Base-by-base conservation (phyloP, 2,888 invertebrate genomes). In the Caenorhabditis uteleia region DNA sequence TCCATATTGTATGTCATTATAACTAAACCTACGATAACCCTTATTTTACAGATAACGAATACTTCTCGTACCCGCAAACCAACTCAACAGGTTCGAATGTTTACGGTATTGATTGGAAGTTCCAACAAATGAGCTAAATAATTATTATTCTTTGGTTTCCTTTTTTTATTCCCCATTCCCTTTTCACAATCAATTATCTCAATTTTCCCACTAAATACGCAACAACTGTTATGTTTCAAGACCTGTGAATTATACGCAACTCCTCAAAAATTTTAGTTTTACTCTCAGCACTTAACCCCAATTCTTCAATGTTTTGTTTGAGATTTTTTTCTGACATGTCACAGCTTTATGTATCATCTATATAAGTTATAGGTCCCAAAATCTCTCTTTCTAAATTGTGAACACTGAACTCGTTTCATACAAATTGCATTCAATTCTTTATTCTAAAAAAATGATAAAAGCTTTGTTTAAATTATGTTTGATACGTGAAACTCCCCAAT, bases 1-100 rank as follows among this genome's bases (percentile, higher is more conserved):
- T 38, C 43, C 68, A 14, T 68, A 68, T 47, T 47, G 68, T 71
- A 14, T 34, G 64, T 54, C n/a, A n/a, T n/a, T n/a, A n/a, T n/a
- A n/a, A n/a, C n/a, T n/a, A n/a, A 48, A 23, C n/a, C n/a, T 36
- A 10, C 33, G 31, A 29, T 7, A 29, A 14, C 31, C 7, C 7
- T n/a, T 38, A n/a, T 7, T 38, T 38, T 38, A 8, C 8, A 16
- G 8, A 10, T n/a, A 10, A 18, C 7, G 58, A 66, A n/a, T 59
- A 60, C 21, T 66, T 60, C 29, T n/a, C n/a, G n/a, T n/a, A n/a
- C n/a, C n/a, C n/a, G n/a, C n/a, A n/a, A n/a, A n/a, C n/a, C n/a
- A n/a, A n/a, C n/a, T n/a, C 44, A 38, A n/a, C 56, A 66, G 39
- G n/a, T 36, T 33, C 65, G 50, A 23, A 12, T 56, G 3, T 51